Evolutionary conservation across 2,113 vertebrate species (phyloP).

Genomic region (Delphinapterus leucas): DNA sequence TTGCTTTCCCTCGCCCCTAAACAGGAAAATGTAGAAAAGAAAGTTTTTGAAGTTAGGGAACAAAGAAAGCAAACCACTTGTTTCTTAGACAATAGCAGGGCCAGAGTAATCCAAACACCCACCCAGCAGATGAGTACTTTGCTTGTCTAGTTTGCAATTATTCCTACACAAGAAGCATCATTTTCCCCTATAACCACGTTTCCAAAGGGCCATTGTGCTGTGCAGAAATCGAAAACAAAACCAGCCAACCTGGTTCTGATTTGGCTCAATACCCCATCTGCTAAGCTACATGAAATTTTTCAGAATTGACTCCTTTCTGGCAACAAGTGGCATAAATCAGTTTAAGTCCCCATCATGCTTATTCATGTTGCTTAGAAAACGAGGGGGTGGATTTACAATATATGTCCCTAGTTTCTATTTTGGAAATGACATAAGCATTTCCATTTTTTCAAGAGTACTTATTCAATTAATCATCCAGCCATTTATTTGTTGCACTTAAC

Average conservation of each 20-base stretch:
- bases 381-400: conserved; percentile 24
- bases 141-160: conserved; percentile 64
- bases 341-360: not conserved
- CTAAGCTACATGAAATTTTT: conserved; percentile 63
- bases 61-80: conserved; percentile 76
- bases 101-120: conserved; percentile 54
- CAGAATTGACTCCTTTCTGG: conserved; percentile 63
- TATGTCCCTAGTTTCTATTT: conserved; percentile 28
- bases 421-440: conserved; percentile 46
- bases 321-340: conserved; percentile 82
- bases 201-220: conserved; percentile 69
- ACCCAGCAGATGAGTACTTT: conserved; percentile 56
- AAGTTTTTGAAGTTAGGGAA: conserved; percentile 79
- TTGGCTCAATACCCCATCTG: conserved; percentile 60
- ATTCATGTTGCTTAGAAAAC: conserved; percentile 35
- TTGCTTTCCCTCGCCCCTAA: conserved; percentile 58
- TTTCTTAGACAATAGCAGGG: conserved; percentile 67
- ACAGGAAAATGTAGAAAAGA: conserved; percentile 66
- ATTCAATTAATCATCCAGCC: conserved; percentile 50
- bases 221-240: conserved; percentile 72
- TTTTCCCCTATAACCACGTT: conserved; percentile 47
- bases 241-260: conserved; percentile 61
- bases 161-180: conserved; percentile 64
- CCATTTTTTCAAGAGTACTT: conserved; percentile 23
- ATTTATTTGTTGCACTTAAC: conserved; percentile 44